Conservation (phyloP, 2,113 vertebrate species). For the Rhinoderma darwinii region DNA sequence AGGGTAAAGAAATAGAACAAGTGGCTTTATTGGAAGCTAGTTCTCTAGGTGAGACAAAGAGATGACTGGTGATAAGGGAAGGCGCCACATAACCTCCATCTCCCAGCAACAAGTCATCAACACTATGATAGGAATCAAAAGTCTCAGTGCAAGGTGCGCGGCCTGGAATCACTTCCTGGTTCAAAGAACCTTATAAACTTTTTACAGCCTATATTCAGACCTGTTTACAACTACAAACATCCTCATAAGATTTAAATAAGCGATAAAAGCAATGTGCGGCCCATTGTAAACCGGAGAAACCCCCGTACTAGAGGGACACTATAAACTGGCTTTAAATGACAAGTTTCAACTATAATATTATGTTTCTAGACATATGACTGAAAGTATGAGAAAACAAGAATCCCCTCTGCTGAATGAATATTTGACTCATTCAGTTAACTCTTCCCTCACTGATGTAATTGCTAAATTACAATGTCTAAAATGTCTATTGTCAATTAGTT, state of each 20-base stretch:
- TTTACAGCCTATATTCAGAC: conserved; percentile 62
- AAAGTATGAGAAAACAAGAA: not conserved
- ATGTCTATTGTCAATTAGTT: no score
- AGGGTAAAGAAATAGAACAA: conserved; percentile 57
- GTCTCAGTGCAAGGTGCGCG: conserved; percentile 65
- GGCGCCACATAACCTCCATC: conserved; percentile 76
- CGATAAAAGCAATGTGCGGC: conserved; percentile 10
- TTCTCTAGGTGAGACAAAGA: conserved; percentile 77
- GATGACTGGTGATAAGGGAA: conserved; percentile 80
- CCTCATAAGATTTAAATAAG: conserved; percentile 23
- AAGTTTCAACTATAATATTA: not conserved
- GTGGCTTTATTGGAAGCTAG: conserved; percentile 65
- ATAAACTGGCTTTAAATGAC: not conserved
- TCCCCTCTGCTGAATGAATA: not conserved
- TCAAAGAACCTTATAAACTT: conserved; percentile 71
- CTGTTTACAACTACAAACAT: conserved; percentile 43
- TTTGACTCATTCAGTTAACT: not conserved
- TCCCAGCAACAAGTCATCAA: conserved; percentile 79
- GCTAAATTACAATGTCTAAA: no score
- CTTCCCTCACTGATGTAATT: no score
- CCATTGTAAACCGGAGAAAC: not conserved
- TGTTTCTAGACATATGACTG: not conserved
- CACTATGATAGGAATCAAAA: conserved; percentile 81
- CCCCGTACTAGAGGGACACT: not conserved
- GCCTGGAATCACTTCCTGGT: conserved; percentile 70